Evolutionary conservation across 2,888 invertebrate genomes (phyloP).

Genomic region (Cheilosia vernalis): DNA sequence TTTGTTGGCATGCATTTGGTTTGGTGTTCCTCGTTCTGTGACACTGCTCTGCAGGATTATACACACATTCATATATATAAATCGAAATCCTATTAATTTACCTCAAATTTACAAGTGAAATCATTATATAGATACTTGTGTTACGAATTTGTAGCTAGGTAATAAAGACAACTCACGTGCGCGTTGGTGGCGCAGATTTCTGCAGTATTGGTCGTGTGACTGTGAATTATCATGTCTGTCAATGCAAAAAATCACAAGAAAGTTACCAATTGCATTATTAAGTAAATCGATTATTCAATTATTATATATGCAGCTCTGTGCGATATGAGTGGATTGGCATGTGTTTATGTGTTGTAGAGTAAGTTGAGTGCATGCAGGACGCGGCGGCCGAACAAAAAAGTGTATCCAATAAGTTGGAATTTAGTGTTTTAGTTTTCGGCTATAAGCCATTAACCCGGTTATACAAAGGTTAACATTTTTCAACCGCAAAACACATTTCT

Average conservation of each 20-base stretch:
- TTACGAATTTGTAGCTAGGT: slow-evolving; percentile 3
- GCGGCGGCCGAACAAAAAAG: slow-evolving; percentile 20
- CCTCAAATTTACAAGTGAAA: slow-evolving; percentile 1
- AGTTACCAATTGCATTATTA: slow-evolving; percentile 3
- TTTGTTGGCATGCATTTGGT: slow-evolving; percentile 14
- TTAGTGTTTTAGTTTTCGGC: slow-evolving; percentile 18
- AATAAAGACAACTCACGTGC: slow-evolving; percentile 42
- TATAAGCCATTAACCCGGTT: slow-evolving; percentile 34
- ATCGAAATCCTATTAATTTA: too few species aligned
- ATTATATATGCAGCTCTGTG: slow-evolving; percentile 14
- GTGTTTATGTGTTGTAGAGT: slow-evolving; percentile 38
- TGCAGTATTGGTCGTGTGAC: slow-evolving; percentile 5
- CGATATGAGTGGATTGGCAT: slow-evolving; percentile 33
- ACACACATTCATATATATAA: too few species aligned
- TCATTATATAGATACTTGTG: not conserved
- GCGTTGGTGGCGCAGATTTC: slow-evolving; percentile 14
- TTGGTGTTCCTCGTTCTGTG: slow-evolving; percentile 28
- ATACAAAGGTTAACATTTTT: slow-evolving; percentile 28
- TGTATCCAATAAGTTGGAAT: not conserved
- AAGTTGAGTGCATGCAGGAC: slow-evolving; percentile 34
- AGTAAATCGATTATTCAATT: slow-evolving; percentile 68
- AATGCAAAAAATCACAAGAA: slow-evolving; percentile 7
- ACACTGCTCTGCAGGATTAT: slow-evolving; percentile 23
- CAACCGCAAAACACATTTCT: not conserved
- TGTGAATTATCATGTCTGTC: not conserved